These are phyloP conservation scores for Columba guinea DNA, from an alignment of 2,797 vertebrate genomes.

Conservation along the genomic window DNA sequence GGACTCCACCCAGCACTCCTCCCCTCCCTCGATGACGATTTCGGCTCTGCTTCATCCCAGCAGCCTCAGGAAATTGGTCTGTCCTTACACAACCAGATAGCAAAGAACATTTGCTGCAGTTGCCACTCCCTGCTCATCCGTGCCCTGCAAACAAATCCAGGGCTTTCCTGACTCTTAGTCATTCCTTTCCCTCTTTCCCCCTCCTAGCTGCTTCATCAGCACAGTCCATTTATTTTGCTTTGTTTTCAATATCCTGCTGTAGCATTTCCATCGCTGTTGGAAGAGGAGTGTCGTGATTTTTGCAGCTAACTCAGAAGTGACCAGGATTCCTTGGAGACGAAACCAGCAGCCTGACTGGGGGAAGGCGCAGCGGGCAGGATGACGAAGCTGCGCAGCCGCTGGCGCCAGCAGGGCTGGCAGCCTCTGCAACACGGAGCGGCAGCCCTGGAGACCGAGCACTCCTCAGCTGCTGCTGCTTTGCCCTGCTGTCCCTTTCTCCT, in stretches of 20 bases:
- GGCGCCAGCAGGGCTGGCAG: background rate
- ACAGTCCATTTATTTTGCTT: background rate
- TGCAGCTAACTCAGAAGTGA: background rate
- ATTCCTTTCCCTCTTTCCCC: background rate
- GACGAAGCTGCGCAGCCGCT: background rate
- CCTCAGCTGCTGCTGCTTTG: background rate
- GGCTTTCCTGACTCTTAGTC: background rate
- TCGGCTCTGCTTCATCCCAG: background rate
- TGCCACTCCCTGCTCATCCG: background rate
- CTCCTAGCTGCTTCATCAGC: background rate
- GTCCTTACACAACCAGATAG: background rate
- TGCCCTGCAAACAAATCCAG: background rate
- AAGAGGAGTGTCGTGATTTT: background rate
- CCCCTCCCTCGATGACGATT: fast-evolving
- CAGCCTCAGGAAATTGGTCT: background rate
- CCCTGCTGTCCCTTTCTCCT: background rate
- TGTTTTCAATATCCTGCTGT: background rate
- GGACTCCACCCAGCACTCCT: fast-evolving
- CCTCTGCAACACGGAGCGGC: background rate
- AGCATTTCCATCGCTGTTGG: background rate
- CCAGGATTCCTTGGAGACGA: background rate
- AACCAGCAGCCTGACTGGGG: background rate
- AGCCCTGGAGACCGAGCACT: background rate
- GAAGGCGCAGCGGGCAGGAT: background rate
- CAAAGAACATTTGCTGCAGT: background rate